Evolutionary conservation across 2,888 invertebrate species (phyloP).

Genomic region (Thera obeliscata): DNA sequence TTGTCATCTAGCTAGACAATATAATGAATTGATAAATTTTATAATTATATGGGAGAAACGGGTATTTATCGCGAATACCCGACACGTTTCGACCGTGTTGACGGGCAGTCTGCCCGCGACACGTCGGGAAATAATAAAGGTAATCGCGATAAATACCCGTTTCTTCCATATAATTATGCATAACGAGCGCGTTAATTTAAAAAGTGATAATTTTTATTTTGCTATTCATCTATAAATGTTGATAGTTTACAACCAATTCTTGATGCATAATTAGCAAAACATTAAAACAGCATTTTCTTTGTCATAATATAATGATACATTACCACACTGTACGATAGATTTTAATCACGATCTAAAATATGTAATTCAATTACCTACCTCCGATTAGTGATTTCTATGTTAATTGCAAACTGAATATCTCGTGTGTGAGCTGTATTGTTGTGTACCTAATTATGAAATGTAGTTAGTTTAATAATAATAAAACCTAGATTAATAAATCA

Average conservation of each 20-base stretch:
- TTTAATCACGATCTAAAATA: slow-evolving; percentile 25
- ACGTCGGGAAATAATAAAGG: too few relatives aligned
- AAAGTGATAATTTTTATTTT: background rate
- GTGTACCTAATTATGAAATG: background rate
- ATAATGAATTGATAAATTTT: too few relatives aligned
- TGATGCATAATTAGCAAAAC: slow-evolving; percentile 18
- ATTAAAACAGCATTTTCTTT: slow-evolving; percentile 27
- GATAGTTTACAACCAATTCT: background rate
- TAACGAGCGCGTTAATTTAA: too few relatives aligned
- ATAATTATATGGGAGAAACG: too few relatives aligned
- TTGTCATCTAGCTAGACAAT: too few relatives aligned
- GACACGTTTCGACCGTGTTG: too few relatives aligned
- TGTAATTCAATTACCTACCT: slow-evolving; percentile 28
- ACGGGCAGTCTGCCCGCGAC: too few relatives aligned
- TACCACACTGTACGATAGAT: slow-evolving; percentile 22
- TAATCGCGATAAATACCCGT: too few relatives aligned
- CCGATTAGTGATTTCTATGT: slow-evolving; percentile 27
- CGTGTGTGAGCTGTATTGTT: slow-evolving; percentile 38
- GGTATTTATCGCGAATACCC: too few relatives aligned
- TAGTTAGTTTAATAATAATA: slow-evolving; percentile 19
- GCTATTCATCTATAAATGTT: slow-evolving; percentile 8
- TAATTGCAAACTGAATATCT: slow-evolving; percentile 35
- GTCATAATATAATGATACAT: slow-evolving; percentile 31
- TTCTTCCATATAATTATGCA: too few relatives aligned
- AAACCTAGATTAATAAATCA: slow-evolving; percentile 23